phyloP scores from a whole-genome alignment of 2,888 invertebrate genomes.

The Omphaloscelis lunosa region DNA sequence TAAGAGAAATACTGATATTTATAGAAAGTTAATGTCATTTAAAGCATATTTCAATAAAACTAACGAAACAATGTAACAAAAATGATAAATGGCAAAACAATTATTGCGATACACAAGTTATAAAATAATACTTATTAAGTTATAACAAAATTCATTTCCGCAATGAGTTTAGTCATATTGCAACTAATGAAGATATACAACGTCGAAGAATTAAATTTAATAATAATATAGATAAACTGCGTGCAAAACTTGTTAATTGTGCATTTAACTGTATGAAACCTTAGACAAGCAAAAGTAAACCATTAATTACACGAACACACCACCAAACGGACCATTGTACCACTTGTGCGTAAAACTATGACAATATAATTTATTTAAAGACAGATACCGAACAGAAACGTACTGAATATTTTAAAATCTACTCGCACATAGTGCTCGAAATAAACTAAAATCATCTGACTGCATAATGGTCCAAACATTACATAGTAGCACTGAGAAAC shows the following conservation, averaged over 20 bases:
- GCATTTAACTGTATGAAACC: conserved; percentile 48
- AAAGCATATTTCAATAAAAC: conserved; percentile 86
- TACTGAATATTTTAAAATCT: conserved; percentile 25
- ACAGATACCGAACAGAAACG: conserved; percentile 30
- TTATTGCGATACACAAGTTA: conserved; percentile 71
- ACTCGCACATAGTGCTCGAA: conserved; percentile 21
- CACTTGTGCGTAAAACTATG: conserved; percentile 62
- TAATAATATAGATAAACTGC: conserved; percentile 38
- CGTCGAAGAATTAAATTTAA: conserved; percentile 37
- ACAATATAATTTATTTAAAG: conserved; percentile 39
- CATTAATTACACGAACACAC: conserved; percentile 34
- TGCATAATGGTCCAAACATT: conserved; percentile 17
- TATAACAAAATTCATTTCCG: conserved; percentile 53
- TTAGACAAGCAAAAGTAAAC: conserved; percentile 46
- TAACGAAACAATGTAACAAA: conserved; percentile 86
- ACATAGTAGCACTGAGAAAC: conserved; percentile 36
- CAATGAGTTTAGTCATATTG: conserved; percentile 39
- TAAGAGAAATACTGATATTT: conserved; percentile 86
- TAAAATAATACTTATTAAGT: conserved; percentile 59
- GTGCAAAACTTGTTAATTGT: conserved; percentile 62
- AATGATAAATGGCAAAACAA: conserved; percentile 82
- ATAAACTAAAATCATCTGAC: conserved; percentile 14
- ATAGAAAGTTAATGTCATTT: conserved; percentile 84
- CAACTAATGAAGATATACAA: conserved; percentile 44
- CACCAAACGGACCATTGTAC: conserved; percentile 42